Conservation (phyloP, 2,113 vertebrate species). For the Callipepla californica region DNA sequence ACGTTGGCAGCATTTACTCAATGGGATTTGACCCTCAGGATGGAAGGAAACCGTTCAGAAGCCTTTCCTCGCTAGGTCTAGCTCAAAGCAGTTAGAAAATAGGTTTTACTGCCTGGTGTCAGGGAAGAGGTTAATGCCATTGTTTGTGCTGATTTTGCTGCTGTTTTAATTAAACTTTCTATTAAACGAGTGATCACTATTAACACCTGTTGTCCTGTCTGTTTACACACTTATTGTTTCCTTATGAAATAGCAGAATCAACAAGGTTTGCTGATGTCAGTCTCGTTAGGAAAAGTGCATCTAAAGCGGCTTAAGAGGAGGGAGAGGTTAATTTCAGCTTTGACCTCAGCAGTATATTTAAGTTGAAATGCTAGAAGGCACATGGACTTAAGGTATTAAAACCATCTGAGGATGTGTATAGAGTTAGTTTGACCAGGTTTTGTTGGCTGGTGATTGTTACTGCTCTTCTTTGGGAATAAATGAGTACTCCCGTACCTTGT, state of each 20-base stretch:
- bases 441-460: not conserved
- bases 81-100: not conserved
- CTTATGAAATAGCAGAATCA: not conserved
- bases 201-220: not conserved
- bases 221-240: not conserved
- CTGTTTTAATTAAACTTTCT: fast-evolving
- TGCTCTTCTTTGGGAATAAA: not conserved
- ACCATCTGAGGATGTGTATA: not conserved
- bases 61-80: not conserved
- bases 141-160: not conserved
- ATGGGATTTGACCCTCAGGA: fast-evolving
- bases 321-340: not conserved
- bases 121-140: not conserved
- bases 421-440: fast-evolving
- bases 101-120: not conserved
- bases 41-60: not conserved
- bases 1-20: fast-evolving
- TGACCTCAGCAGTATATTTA: not conserved
- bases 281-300: not conserved
- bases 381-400: too few relatives aligned
- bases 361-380: not conserved
- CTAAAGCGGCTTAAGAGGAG: not conserved
- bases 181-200: fast-evolving
- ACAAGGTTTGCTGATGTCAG: not conserved
- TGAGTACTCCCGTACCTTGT: fast-evolving